phyloP scores from a whole-genome alignment of 2,797 vertebrate species.

The Gallinago nigripennis region DNA sequence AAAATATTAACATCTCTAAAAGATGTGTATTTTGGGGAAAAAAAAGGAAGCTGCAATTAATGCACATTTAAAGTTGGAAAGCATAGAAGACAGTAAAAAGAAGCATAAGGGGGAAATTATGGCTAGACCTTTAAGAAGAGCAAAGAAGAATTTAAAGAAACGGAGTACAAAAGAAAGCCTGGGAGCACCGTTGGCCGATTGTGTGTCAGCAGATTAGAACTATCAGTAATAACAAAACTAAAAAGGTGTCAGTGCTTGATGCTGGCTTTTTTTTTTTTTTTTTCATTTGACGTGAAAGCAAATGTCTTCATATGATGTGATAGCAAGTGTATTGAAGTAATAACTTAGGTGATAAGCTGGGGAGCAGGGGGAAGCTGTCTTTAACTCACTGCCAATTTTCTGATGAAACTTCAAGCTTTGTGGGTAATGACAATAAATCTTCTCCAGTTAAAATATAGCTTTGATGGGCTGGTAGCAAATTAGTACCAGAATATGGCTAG shows the following conservation, averaged over 20 bases:
- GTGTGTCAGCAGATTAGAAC: background rate
- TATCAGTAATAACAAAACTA: background rate
- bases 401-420: background rate
- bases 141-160: background rate
- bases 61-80: background rate
- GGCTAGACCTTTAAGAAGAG: background rate
- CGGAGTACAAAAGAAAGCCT: background rate
- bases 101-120: background rate
- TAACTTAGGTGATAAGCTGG: background rate
- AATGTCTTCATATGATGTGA: background rate
- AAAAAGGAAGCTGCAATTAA: background rate
- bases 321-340: background rate
- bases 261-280: background rate
- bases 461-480: background rate
- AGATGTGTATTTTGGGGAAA: background rate
- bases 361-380: background rate
- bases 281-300: background rate
- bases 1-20: background rate
- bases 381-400: background rate
- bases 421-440: background rate
- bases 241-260: background rate
- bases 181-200: rapidly evolving
- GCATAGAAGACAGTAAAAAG: background rate
- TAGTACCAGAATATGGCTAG: background rate
- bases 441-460: background rate